These are phyloP conservation scores for Pteria penguin DNA, from an alignment of 2,888 invertebrate genomes.

Conservation along the genomic window DNA sequence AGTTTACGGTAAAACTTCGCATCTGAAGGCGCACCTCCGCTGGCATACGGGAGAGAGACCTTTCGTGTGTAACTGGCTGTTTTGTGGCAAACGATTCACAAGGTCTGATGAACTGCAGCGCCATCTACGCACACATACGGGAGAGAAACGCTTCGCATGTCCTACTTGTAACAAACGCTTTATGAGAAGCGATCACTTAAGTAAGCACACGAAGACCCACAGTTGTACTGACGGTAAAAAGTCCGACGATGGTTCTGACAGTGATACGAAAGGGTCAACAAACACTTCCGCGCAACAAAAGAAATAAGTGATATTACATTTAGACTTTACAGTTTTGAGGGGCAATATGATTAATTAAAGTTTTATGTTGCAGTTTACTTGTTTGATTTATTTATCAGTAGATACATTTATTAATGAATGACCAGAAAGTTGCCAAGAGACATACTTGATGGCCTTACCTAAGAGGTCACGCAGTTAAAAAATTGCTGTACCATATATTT, in stretches of 20 bases:
- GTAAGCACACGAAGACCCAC: conserved; percentile 95
- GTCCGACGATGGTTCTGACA: conserved; percentile 65
- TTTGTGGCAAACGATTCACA: conserved; percentile 98
- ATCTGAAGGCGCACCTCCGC: conserved; percentile 97
- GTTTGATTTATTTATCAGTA: too few relatives aligned
- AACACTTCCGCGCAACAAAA: too few relatives aligned
- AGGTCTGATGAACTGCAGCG: conserved; percentile 97
- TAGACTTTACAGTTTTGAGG: too few relatives aligned
- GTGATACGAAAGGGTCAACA: conserved; percentile 38
- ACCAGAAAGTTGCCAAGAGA: too few relatives aligned
- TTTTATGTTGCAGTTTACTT: too few relatives aligned
- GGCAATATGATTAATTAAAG: too few relatives aligned
- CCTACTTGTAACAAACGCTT: conserved; percentile 94
- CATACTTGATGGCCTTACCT: too few relatives aligned
- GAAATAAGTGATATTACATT: too few relatives aligned
- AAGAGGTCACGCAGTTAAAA: too few relatives aligned
- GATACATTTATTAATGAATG: too few relatives aligned
- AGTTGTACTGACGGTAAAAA: conserved; percentile 69
- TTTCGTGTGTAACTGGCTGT: conserved; percentile 98
- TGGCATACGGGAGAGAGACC: conserved; percentile 99
- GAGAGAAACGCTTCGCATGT: conserved; percentile 94
- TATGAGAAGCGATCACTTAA: conserved; percentile 95
- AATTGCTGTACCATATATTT: too few relatives aligned
- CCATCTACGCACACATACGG: conserved; percentile 95
- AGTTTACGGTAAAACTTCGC: conserved; percentile 96